phyloP scores from a whole-genome alignment of 2,797 vertebrate species.

The Triplophysa yarkandensis region DNA sequence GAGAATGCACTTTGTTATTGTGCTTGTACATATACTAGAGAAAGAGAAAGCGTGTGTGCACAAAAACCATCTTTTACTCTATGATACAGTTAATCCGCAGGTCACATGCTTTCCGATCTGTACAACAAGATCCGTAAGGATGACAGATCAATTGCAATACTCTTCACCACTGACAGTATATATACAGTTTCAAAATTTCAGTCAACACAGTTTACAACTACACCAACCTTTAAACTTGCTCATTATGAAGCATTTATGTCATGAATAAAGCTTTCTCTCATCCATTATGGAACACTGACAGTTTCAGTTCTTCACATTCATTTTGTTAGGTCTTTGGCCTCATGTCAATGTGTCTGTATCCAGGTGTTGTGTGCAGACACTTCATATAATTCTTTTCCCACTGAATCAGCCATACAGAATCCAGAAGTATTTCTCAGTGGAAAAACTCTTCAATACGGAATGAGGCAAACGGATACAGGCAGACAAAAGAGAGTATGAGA shows the following conservation, averaged over 20 bases:
- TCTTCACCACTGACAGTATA: too few species aligned
- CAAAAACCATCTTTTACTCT: too few species aligned
- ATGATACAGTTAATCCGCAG: too few species aligned
- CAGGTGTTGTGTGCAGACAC: slow-evolving; percentile 6
- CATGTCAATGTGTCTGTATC: slow-evolving; percentile 18
- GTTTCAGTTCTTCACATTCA: slow-evolving; percentile 4
- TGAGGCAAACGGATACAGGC: slow-evolving; percentile 21
- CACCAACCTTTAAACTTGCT: background rate
- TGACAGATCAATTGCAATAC: too few species aligned
- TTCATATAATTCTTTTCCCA: slow-evolving; percentile 7
- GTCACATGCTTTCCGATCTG: too few species aligned
- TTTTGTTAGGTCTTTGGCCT: slow-evolving; percentile 7
- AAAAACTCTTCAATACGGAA: slow-evolving; percentile 27
- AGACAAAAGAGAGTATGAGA: slow-evolving; percentile 41
- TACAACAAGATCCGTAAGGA: too few species aligned
- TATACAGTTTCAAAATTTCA: background rate
- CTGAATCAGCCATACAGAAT: slow-evolving; percentile 14
- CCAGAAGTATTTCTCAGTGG: slow-evolving; percentile 21
- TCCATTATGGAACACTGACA: background rate
- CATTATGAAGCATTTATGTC: background rate
- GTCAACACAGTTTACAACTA: background rate
- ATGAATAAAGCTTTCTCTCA: background rate
- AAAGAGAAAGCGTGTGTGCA: too few species aligned
- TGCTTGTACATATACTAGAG: too few species aligned
- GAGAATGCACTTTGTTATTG: too few species aligned